Evolutionary conservation across 2,113 vertebrate genomes (phyloP), one percentile per base, ranked within the genome.

Genomic region (Spea bombifrons): DNA sequence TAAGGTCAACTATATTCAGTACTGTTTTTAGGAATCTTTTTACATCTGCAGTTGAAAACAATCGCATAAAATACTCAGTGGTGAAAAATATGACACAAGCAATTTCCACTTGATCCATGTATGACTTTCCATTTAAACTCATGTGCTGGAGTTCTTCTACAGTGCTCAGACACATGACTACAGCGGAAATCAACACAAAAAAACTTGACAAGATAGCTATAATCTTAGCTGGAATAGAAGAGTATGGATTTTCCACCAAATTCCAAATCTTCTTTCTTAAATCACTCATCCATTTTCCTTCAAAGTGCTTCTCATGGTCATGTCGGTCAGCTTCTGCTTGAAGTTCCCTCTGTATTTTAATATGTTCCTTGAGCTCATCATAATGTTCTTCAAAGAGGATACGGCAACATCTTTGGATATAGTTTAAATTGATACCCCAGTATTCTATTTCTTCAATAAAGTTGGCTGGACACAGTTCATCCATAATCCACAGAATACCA

Each of bases 381-480:
- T 88, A 86, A 71, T 90, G 92, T 83, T 96, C 94, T 82, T 95
- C 90, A 0, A 95, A 90, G 48, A 93, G 76, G 67, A 92, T 92
- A 48, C 90, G 89, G 83, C 94, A 96, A 75, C 94, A 96, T 52
- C 84, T 84, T 3, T 90, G 91, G 2, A 89, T 88, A 76, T 94
- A 89, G 45, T 89, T 92, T 73, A 94, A 75, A 63, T 91, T 91
- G 73, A 96, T 85, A 0, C 94, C 94, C 94, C 94, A 95, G 86
- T 94, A 95, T 8, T 90, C 88, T 0, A 94, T 91, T 85, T 96
- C 94, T 81, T 96, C 92, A 82, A 93, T 84, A 4, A 94, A 94
- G 84, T 92, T 89, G 57, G 90, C 85, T 5, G 93, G 93, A 73
- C 93, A 95, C 83, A 94, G 82, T 77, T 94, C 92, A 2, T 85